Evolutionary conservation across 2,113 vertebrate genomes (phyloP), one percentile per base, ranked within the genome.

Genomic region (Bufo gargarizans): DNA sequence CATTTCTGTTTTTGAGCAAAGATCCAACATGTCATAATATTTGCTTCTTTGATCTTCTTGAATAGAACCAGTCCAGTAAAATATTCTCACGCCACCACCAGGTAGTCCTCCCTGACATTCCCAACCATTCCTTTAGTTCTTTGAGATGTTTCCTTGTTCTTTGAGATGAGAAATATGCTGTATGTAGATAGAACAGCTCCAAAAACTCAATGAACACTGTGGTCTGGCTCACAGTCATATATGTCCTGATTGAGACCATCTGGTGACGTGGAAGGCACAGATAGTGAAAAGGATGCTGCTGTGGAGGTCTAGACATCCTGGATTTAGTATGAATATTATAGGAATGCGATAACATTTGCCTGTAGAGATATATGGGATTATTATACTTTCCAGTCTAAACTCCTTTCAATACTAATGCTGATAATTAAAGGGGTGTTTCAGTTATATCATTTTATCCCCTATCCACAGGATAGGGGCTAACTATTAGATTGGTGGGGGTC

Each of bases 1-100:
- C n/a, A 77, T 67, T 33, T 65, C 76, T 58, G 87, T 84, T 67
- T 17, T 47, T 10, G 12, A 77, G 81, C 71, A 77, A 84, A 6
- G 61, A 77, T 56, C 49, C 71, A 84, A 67, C 74, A 50, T 84
- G 47, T 55, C 81, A n/a, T 84, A 58, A 84, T 65, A 19, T 74
- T 77, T 59, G 8, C 14, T 43, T 67, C 87, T 88, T 63, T 84
- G 71, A 88, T 84, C 80, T 45, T 88, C 56, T 77, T 88, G 58
- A 47, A 14, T 88, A 81, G 87, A 84, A 43, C 3, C 4, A 19
- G 20, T 83, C 59, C 72, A 88, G 50, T 16, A 84, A 55, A 88
- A 88, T 88, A 77, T 88, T 88, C 87, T 88, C 87, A 88, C 87
- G 81, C 47, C 81, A 59, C 47, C 81, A 59, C 76, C 80, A 88